Percentiles rank a stretch among this genome's conserved stretches.
phyloP scores from a whole-genome alignment of 2,797 vertebrate genomes.

The Delichon dasypus region DNA sequence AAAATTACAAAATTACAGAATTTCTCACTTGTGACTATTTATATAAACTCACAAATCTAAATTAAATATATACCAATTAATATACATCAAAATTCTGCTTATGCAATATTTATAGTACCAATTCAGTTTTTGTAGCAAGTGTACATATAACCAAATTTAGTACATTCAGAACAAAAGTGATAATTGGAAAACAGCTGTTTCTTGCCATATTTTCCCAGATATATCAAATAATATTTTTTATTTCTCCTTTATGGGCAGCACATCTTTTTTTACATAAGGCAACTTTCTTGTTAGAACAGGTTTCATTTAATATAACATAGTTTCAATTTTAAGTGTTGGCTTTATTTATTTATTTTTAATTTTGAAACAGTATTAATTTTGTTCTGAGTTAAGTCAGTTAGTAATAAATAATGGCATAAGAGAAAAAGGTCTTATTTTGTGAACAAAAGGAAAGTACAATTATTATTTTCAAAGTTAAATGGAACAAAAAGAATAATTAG shows the following conservation, averaged over 20 bases:
- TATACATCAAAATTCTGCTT: neutral
- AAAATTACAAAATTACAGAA: neutral
- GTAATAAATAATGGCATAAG: neutral
- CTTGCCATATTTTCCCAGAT: neutral
- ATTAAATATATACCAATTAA: neutral
- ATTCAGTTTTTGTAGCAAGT: neutral
- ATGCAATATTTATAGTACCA: neutral
- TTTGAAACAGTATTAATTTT: neutral
- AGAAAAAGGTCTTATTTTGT: neutral
- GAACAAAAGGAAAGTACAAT: neutral
- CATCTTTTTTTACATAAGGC: neutral
- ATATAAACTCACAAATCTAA: neutral
- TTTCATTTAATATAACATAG: neutral
- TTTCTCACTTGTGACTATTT: neutral
- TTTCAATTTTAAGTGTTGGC: neutral
- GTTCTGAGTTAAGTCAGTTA: neutral
- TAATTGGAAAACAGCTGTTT: neutral
- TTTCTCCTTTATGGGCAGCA: neutral
- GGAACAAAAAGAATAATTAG: neutral
- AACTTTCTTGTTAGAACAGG: neutral
- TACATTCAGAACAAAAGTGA: neutral
- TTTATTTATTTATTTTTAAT: neutral
- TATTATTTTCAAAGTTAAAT: neutral
- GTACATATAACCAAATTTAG: neutral
- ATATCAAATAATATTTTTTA: neutral